phyloP scores from a whole-genome alignment of 2,888 invertebrate species.

The Frankliniella fusca region DNA sequence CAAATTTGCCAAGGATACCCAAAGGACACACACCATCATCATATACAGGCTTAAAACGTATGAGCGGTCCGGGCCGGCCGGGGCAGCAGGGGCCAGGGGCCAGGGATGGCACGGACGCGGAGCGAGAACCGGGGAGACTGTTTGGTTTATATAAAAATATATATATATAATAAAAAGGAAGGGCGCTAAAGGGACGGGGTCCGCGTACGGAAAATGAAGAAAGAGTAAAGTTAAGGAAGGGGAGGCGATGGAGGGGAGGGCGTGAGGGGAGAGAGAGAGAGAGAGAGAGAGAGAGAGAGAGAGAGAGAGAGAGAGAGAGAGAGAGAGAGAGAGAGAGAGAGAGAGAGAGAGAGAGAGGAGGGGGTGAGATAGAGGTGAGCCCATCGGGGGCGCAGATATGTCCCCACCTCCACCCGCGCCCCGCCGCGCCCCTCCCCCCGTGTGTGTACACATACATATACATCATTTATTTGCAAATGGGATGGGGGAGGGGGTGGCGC shows the following conservation, averaged over 20 bases:
- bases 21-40: background rate
- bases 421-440: background rate
- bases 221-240: constrained; percentile 18
- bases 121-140: constrained; percentile 1
- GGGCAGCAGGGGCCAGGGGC: background rate
- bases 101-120: background rate
- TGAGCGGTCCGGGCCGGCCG: background rate
- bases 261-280: background rate
- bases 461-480: constrained; percentile 26
- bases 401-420: background rate
- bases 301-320: background rate
- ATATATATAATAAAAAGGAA: background rate
- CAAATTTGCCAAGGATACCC: constrained; percentile 10
- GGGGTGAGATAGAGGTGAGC: background rate
- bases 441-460: constrained; percentile 26
- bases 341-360: background rate
- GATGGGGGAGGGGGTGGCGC: background rate
- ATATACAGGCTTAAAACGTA: background rate
- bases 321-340: background rate
- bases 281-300: background rate
- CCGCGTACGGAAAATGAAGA: constrained; percentile 27
- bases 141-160: constrained; percentile 27
- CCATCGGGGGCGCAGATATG: constrained; percentile 12
- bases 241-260: background rate
- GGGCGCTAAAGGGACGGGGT: constrained; percentile 11